Base-by-base conservation (phyloP, 2,888 invertebrate species). In the Eucriotettix oculatus region DNA sequence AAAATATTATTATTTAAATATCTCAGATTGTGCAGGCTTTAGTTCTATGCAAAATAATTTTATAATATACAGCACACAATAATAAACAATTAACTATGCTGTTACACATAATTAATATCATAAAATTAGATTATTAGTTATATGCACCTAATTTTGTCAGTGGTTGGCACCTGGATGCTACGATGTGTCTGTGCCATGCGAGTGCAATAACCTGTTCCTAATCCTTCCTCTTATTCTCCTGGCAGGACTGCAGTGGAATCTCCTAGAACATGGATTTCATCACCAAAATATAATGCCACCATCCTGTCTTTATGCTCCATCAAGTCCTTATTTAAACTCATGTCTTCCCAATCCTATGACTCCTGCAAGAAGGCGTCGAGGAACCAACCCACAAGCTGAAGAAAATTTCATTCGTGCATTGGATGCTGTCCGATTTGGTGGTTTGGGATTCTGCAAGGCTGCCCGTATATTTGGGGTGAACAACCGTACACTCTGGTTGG, bases 371-470 rank as follows among this genome's bases (percentile, higher is more conserved):
- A 79, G 87, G 52, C 85, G 87, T 68, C 79, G 89, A 62, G 82
- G 85, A 58, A 82, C 84, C 58, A 88, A 90, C 73, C 89, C 89
- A 0, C 90, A 89, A 71, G 83, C 85, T 1, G 88, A 87, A 68
- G 88, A 89, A 69, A 89, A 89, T 71, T 90, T 90, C 73, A 84
- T 87, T 65, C 77, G 85, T 44, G 90, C 90, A 0, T 74, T 90
- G 57, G 89, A 90, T 69, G 90, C 89, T 0, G 90, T 90, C 0
- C 80, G 89, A 63, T 85, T 83, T 68, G 90, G 90, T 29, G 87
- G 88, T 52, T 87, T 90, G 66, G 90, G 90, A 1, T 90, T 90
- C 73, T 90, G 90, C 73, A 89, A 89, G 69, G 90, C 90, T 10
- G 90, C 90, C 0, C 78, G 87, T 58, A 81, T 88, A 75, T 90